Percentiles rank a stretch among this genome's conserved stretches.
These are phyloP conservation scores for Lepidurus packardi DNA, from an alignment of 1,140 invertebrate genomes.

Conservation along the genomic window DNA sequence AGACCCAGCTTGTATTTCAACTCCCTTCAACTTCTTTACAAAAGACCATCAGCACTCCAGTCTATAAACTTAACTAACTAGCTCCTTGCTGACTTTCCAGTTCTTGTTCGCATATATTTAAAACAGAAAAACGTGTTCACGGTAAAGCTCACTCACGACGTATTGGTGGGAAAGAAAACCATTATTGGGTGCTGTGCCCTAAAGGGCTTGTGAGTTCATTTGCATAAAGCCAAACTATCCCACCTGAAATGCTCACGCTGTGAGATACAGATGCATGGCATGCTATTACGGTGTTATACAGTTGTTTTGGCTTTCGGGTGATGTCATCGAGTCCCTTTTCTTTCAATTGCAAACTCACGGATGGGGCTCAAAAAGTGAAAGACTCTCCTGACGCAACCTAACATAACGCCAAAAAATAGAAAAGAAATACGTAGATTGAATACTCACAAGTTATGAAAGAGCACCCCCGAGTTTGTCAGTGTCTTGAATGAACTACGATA, in stretches of 20 bases:
- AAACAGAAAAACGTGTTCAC: not conserved
- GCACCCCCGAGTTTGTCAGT: not conserved
- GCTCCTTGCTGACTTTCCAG: too few relatives aligned
- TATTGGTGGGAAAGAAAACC: not conserved
- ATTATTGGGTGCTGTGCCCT: not conserved
- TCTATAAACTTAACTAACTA: too few relatives aligned
- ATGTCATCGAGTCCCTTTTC: not conserved
- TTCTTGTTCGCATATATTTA: too few relatives aligned
- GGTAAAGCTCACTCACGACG: not conserved
- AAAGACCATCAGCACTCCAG: too few relatives aligned
- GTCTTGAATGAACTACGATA: slow-evolving; percentile 22
- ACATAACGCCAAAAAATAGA: not conserved
- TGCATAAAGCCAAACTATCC: not conserved
- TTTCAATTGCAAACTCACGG: slow-evolving; percentile 4
- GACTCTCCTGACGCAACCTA: too few relatives aligned
- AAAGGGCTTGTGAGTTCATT: not conserved
- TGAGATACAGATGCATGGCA: not conserved
- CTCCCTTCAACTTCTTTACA: too few relatives aligned
- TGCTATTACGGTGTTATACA: not conserved
- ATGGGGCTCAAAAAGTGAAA: not conserved
- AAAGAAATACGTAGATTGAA: not conserved
- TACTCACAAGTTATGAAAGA: not conserved
- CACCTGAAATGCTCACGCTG: not conserved
- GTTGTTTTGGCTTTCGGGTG: not conserved
- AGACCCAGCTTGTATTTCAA: not conserved